Conservation (phyloP, 2,113 vertebrate genomes). For the Sclerurus mexicanus region DNA sequence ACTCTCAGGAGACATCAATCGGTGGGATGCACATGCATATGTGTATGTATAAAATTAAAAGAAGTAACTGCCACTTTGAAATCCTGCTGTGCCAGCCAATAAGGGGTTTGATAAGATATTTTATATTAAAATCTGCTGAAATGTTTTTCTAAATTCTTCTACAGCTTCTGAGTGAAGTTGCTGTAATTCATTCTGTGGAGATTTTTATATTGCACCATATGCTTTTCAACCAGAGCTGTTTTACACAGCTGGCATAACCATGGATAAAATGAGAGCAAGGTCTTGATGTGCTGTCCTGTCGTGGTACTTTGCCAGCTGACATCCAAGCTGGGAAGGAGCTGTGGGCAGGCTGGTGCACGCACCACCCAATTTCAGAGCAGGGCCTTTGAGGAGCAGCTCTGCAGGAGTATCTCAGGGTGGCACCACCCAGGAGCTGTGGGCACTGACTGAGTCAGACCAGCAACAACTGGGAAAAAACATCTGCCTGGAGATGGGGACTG, state of each 20-base stretch:
- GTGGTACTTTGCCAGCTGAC: neutral
- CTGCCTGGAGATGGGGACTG: neutral
- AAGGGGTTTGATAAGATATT: neutral
- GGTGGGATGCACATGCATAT: neutral
- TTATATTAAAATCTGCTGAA: conserved; percentile 19
- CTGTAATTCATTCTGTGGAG: conserved; percentile 1
- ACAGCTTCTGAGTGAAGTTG: neutral
- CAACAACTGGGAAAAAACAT: neutral
- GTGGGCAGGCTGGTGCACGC: neutral
- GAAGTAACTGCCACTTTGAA: neutral
- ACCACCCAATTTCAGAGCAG: neutral
- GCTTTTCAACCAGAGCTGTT: neutral
- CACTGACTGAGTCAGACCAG: neutral
- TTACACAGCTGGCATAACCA: conserved; percentile 19
- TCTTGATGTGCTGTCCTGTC: neutral
- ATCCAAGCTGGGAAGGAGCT: neutral
- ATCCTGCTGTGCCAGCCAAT: neutral
- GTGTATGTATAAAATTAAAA: neutral
- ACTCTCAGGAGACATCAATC: neutral
- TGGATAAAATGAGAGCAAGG: conserved; percentile 45
- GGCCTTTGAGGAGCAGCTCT: neutral
- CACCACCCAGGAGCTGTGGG: neutral
- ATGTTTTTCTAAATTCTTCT: neutral
- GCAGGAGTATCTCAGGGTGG: neutral
- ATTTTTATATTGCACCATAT: conserved; percentile 46